Base-by-base conservation (phyloP, 2,888 invertebrate species). In the Belgica antarctica region DNA sequence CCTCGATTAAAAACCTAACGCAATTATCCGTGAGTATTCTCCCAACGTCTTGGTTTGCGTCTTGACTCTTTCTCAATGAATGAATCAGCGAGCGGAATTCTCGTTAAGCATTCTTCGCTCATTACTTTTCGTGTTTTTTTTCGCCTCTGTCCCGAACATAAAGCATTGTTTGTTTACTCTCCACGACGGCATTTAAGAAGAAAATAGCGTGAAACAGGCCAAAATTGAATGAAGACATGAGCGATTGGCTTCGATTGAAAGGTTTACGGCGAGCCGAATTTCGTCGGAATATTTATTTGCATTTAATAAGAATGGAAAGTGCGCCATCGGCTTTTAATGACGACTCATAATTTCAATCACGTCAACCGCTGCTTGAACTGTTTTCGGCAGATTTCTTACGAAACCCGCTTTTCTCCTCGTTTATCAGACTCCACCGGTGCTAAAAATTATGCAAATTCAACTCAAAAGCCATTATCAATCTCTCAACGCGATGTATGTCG, bases 21-120 rank as follows among this genome's bases (percentile, higher is more conserved):
- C 68, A 68, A 57, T 7, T 68, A 7, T 57, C 68, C 34, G 68
- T 68, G 22, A 68, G 68, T 68, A 68, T 22, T 57, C 57, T 34
- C 12, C 10, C 24, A 17, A 41, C 2, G n/a, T n/a, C n/a, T n/a
- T n/a, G 62, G 62, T 62, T 62, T 34, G 31, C 17, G 34, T 62
- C 31, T 62, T 19, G 15, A 27, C 61, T 61, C 15, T n/a, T 10
- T 61, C 12, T 61, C n/a, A 28, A 61, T 25, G 61, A 61, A 61
- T 61, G 61, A 61, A 61, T 52, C 52, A 52, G 31, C 10, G 31
- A 7, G 4, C 10, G 31, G 31, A 31, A n/a, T n/a, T n/a, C n/a
- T n/a, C n/a, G n/a, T n/a, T n/a, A n/a, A n/a, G n/a, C n/a, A n/a
- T n/a, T n/a, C n/a, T 31, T 31, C 34, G 34, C 34, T 31, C 12